These are phyloP conservation scores for Alligator mississippiensis DNA, from an alignment of 2,113 vertebrate species.

Conservation along the genomic window DNA sequence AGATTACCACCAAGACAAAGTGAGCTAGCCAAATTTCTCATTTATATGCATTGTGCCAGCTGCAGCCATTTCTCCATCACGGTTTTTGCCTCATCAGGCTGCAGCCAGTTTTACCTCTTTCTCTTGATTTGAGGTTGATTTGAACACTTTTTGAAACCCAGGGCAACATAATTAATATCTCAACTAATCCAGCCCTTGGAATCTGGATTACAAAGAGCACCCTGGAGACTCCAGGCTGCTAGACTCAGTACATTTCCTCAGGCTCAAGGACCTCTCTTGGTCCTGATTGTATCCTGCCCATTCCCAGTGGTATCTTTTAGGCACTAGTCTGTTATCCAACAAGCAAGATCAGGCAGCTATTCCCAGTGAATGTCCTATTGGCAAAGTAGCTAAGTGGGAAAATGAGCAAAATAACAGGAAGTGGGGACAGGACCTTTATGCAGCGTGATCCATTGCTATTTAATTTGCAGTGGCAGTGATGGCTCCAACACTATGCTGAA, in stretches of 20 bases:
- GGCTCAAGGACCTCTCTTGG: background rate
- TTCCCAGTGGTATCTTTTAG: background rate
- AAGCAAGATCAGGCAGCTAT: accelerated
- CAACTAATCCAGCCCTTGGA: background rate
- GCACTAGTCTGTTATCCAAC: background rate
- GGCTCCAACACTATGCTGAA: accelerated
- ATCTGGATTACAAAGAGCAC: background rate
- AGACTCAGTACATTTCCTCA: accelerated
- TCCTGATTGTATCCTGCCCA: background rate
- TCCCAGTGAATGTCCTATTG: background rate
- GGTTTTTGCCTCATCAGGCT: background rate
- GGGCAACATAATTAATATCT: background rate
- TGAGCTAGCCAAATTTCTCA: background rate
- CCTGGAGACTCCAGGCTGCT: background rate
- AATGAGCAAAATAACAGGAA: background rate
- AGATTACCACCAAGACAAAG: background rate
- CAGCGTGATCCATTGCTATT: background rate
- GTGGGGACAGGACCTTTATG: background rate
- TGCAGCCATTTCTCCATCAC: too few species aligned
- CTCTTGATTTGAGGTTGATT: background rate
- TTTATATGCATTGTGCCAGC: background rate
- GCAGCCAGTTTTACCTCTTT: background rate
- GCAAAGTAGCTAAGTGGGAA: background rate
- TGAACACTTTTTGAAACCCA: background rate
- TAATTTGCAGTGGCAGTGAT: conserved; percentile 12